phyloP scores from a whole-genome alignment of 2,113 vertebrate species.

The Semnopithecus entellus region DNA sequence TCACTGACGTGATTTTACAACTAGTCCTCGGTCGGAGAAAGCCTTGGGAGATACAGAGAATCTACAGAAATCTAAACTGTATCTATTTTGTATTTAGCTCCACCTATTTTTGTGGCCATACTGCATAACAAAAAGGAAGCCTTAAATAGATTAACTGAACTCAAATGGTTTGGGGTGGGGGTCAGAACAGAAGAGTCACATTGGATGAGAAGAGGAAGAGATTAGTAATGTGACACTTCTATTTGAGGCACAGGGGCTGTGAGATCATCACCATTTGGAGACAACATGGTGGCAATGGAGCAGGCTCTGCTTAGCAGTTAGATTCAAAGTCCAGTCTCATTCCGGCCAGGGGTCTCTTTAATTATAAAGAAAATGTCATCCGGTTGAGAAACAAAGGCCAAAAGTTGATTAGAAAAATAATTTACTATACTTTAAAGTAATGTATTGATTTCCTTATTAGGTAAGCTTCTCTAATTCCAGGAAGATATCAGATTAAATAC shows the following conservation, averaged over 20 bases:
- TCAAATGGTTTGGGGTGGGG: background rate
- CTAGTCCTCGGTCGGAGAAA: background rate
- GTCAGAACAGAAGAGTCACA: background rate
- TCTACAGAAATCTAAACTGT: background rate
- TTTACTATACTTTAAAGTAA: background rate
- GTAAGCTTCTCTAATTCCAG: background rate
- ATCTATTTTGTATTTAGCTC: background rate
- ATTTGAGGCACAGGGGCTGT: background rate
- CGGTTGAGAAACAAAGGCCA: background rate
- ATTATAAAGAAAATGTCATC: background rate
- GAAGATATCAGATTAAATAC: background rate
- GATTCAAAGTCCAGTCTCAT: background rate
- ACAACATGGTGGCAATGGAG: background rate
- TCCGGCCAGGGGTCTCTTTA: background rate
- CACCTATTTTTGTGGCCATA: background rate
- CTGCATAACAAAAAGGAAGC: background rate
- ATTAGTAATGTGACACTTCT: background rate
- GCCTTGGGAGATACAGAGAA: background rate
- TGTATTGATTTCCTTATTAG: background rate
- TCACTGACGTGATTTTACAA: background rate
- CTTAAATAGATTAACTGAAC: background rate
- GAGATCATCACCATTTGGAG: background rate
- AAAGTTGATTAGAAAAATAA: constrained; percentile 15
- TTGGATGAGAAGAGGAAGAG: background rate
- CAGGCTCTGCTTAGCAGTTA: background rate